Evolutionary conservation across 2,113 vertebrate genomes (phyloP), one percentile per base, ranked within the genome.

Genomic region (Ploceus nigricollis): DNA sequence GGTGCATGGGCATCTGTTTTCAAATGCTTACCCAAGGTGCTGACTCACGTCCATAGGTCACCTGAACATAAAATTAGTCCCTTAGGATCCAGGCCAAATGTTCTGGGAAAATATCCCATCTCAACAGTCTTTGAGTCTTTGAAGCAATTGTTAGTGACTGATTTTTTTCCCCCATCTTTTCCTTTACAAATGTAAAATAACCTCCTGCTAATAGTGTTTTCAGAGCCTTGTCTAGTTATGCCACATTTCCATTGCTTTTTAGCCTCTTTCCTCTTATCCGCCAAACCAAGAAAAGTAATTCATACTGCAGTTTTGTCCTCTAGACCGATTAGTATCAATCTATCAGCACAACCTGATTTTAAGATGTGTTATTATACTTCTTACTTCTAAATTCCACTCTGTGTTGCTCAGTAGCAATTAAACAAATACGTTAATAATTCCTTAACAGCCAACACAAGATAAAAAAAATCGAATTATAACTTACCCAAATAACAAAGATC

Each of bases 1-100:
- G 90, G 88, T 90, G 92, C 88, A 91, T 77, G 75, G 86, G 85
- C 89, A 92, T 88, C 79, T 93, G 58, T 92, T 96, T 96, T 92
- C 82, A 90, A 81, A 82, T n/a, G 88, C 86, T 92, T 96, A 80
- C 35, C 85, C 71, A 65, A 88, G 76, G 89, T 92, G 66, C 77
- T 93, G 86, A 93, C 47, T 95, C 89, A 70, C 0, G 0, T 82
- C 72, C 31, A 8, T 57, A 93, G 88, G 79, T 90, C 89, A 95
- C 91, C 79, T 94, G 90, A 80, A 93, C 88, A 47, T 72, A 91
- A 95, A 97, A 94, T 85, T 90, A 79, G 48, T 91, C 95, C 70
- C 90, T 88, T 65, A 82, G 88, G 94, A 91, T 64, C 24, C 57
- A 65, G 53, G 33, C 40, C 57, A 85, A 93, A 79, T 53, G 54